Evolutionary conservation across 1,140 invertebrate genomes (phyloP), one percentile per base, ranked within the genome.

Genomic region (Ceratina calcarata): DNA sequence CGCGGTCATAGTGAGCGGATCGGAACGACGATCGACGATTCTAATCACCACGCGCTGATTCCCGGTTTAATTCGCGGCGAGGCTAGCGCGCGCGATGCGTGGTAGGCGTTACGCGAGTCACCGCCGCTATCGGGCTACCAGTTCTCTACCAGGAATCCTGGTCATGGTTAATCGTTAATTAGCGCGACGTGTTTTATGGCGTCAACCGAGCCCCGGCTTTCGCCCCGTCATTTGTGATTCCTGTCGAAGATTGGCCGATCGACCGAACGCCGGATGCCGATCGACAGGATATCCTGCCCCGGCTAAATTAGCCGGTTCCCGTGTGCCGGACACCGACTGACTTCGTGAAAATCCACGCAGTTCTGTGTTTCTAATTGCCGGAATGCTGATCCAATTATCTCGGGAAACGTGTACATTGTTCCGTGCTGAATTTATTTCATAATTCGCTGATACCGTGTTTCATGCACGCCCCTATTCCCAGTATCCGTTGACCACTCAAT

Each of bases 91-190:
- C 27, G 27, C 27, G 72, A 81, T 72, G 83, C 82, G 81, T 69
- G 82, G 74, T 78, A 83, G 80, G 84, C 77, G 84, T 70, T 83
- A 69, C 64, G 76, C 77, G 73, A 77, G 61, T 73, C 66, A 67
- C 75, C 78, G 53, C 64, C 82, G 12, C 53, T 55, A 55, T 55
- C 18, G 18, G 64, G 75, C 84, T 86, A 78, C 85, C 82, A 86
- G 84, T 89, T 91, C 84, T 86, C 76, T n/a, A 79, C 69, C 80
- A 84, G 84, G 82, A 84, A 88, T 89, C 80, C 85, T 88, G 85
- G 85, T 90, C 86, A 88, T 89, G 85, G 87, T 84, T 83, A 89
- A 90, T 90, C 86, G 90, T 89, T 91, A 91, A 91, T 91, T 91
- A 90, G 87, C 80, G 77, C 84, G 86, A 86, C 66, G 86, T 87